These are phyloP conservation scores for Etheostoma perlongum DNA, from an alignment of 2,797 vertebrate genomes.

Conservation along the genomic window DNA sequence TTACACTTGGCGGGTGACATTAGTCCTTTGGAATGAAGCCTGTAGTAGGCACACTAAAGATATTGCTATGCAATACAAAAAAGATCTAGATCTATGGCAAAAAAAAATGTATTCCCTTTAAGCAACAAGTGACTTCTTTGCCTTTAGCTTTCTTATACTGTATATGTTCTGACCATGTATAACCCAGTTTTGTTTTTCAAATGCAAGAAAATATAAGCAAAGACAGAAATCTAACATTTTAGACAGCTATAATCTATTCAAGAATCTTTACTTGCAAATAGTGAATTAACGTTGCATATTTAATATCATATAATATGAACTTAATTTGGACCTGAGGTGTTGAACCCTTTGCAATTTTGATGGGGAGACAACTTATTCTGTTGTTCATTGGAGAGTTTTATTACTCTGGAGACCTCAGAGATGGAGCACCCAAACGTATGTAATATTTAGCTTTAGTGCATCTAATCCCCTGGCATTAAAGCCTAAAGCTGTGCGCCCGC, in stretches of 20 bases:
- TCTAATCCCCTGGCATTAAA: conserved; percentile 50
- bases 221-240: not conserved
- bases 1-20: not conserved
- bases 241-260: not conserved
- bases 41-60: not conserved
- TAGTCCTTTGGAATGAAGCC: not conserved
- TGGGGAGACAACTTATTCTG: not conserved
- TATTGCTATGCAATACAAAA: not conserved
- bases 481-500: conserved; percentile 38
- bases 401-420: conserved; percentile 7
- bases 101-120: not conserved
- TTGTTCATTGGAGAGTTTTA: not conserved
- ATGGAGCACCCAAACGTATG: conserved; percentile 27
- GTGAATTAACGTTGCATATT: not conserved
- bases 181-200: not conserved
- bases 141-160: not conserved
- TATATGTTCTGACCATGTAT: not conserved
- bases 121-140: not conserved
- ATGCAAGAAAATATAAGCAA: not conserved
- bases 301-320: not conserved
- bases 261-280: not conserved
- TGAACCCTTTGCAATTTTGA: not conserved
- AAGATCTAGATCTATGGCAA: not conserved
- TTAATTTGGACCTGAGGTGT: not conserved
- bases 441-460: conserved; percentile 47